A percentile compares a stretch with the other conserved stretches of the same genome.
Conservation (phyloP, 2,888 invertebrate species). For the Buathra laborator region DNA sequence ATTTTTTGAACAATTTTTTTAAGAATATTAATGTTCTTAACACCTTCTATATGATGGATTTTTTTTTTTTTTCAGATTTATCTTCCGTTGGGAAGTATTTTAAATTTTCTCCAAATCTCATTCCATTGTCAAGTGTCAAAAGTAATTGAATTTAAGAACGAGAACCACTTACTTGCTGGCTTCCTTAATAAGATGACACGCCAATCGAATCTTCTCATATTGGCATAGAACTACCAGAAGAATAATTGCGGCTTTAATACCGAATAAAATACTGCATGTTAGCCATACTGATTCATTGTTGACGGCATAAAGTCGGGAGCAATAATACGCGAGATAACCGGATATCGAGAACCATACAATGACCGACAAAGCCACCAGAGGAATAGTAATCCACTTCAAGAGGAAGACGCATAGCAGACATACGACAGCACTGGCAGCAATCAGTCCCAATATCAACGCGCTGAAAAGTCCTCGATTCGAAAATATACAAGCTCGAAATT, state of each 20-base stretch:
- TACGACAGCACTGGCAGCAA: constrained; percentile 88
- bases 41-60: too few species aligned
- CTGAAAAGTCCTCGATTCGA: constrained; percentile 83
- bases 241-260: constrained; percentile 88
- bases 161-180: constrained; percentile 90
- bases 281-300: constrained; percentile 86
- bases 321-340: constrained; percentile 87
- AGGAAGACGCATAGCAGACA: constrained; percentile 95
- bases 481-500: background rate
- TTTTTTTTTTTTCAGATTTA: too few species aligned
- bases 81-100: too few species aligned
- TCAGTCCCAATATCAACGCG: constrained; percentile 89
- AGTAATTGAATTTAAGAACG: too few species aligned
- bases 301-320: constrained; percentile 62
- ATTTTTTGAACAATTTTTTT: too few species aligned
- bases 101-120: too few species aligned
- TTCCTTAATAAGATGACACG: constrained; percentile 96
- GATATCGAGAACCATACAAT: constrained; percentile 90
- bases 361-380: constrained; percentile 95
- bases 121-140: too few species aligned
- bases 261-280: constrained; percentile 88
- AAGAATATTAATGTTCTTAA: too few species aligned
- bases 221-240: constrained; percentile 93
- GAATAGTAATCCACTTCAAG: constrained; percentile 94
- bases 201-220: constrained; percentile 93